phyloP scores from a whole-genome alignment of 1,140 invertebrate genomes.

The Procambarus virginalis region DNA sequence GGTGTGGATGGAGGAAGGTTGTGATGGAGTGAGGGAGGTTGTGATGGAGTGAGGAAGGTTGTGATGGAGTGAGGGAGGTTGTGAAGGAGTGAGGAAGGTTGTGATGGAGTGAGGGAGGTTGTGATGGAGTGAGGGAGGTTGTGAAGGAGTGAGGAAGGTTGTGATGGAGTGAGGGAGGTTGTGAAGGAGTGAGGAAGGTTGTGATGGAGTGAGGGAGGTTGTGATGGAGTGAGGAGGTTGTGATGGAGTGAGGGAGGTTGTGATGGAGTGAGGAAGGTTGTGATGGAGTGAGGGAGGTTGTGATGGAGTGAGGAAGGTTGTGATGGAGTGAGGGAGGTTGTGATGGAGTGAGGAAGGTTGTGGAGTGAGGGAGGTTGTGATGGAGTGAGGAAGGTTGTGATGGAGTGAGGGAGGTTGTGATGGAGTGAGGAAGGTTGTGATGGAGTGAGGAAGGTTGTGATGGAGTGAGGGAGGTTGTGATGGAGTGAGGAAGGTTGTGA shows the following conservation, averaged over 20 bases:
- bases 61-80: no score
- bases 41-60: neutral
- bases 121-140: no score
- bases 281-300: neutral
- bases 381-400: neutral
- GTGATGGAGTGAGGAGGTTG: neutral
- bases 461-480: neutral
- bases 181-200: neutral
- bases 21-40: neutral
- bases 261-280: neutral
- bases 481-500: neutral
- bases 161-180: neutral
- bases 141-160: neutral
- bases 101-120: neutral
- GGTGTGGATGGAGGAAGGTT: neutral
- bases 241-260: neutral
- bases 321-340: neutral
- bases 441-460: no score
- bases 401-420: neutral
- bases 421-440: neutral
- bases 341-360: neutral
- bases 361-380: neutral
- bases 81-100: neutral
- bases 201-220: neutral
- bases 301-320: neutral